phyloP scores from a whole-genome alignment of 1,140 invertebrate species.

The Radopholus similis region DNA sequence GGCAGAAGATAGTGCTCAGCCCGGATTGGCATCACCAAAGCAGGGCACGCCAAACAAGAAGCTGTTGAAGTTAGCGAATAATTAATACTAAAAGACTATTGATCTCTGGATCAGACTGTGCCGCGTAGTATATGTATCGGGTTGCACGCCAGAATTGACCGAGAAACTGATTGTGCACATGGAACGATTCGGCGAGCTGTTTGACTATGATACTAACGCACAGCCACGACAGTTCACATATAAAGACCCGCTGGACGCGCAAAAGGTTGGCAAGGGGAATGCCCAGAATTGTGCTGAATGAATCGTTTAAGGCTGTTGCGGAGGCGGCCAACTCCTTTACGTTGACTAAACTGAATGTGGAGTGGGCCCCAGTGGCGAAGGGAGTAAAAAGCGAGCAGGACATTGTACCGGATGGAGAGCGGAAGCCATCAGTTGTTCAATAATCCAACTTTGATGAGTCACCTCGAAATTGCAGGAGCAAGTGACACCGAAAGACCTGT shows the following conservation, averaged over 20 bases:
- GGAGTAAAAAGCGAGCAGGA: not conserved
- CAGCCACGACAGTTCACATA: slow-evolving; percentile 21
- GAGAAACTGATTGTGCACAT: slow-evolving; percentile 27
- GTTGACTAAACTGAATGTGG: slow-evolving; percentile 9
- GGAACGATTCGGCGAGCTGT: slow-evolving; percentile 28
- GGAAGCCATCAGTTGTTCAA: slow-evolving; percentile 16
- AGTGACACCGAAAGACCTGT: slow-evolving; percentile 12
- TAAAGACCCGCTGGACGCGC: slow-evolving; percentile 26
- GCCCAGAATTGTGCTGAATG: too few species aligned
- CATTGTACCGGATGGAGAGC: slow-evolving; percentile 23
- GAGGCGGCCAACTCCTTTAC: slow-evolving; percentile 3
- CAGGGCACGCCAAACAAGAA: slow-evolving; percentile 9
- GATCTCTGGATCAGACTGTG: slow-evolving; percentile 7
- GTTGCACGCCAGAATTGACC: slow-evolving; percentile 7
- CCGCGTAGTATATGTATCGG: slow-evolving; percentile 21
- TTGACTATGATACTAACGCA: slow-evolving; percentile 17
- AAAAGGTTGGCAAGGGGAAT: too few species aligned
- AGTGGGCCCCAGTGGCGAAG: slow-evolving; percentile 30
- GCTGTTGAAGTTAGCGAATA: not conserved
- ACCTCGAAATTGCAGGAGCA: not conserved
- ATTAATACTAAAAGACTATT: slow-evolving; percentile 7
- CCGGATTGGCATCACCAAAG: not conserved
- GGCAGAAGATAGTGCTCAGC: not conserved
- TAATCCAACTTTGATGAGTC: not conserved
- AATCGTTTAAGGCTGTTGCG: slow-evolving; percentile 16